A percentile compares a stretch with the other conserved stretches of the same genome.
Evolutionary conservation across 2,888 invertebrate genomes (phyloP).

Genomic region (Theodoxus fluviatilis): DNA sequence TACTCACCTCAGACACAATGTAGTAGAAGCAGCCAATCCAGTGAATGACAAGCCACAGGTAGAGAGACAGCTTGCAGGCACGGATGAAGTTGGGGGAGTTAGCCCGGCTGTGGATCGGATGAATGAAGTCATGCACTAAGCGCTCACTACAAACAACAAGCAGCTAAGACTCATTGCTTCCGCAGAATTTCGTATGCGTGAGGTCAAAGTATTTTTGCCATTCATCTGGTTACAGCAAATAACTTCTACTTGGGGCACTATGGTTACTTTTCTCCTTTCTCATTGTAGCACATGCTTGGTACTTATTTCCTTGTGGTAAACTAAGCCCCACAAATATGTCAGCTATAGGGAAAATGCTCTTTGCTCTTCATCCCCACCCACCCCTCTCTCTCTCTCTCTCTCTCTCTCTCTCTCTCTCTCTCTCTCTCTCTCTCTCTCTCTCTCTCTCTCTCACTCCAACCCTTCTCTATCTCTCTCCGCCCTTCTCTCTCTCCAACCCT

Average conservation of each 20-base stretch:
- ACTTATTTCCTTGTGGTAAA: not conserved
- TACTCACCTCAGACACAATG: conserved; percentile 53
- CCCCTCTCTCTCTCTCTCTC: conserved; percentile 7
- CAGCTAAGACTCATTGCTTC: not conserved
- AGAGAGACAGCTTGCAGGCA: conserved; percentile 55
- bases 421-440: conserved; percentile 1
- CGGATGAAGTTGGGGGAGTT: conserved; percentile 57
- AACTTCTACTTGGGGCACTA: not conserved
- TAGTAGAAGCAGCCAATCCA: conserved; percentile 62
- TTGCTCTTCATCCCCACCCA: not conserved
- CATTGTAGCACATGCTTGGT: conserved; percentile 14
- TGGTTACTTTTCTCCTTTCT: conserved; percentile 48
- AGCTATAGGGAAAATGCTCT: not conserved
- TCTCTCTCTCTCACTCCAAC: conserved; percentile 20
- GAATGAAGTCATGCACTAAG: not conserved
- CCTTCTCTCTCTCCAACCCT: not conserved
- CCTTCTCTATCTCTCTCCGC: not conserved
- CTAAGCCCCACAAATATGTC: too few species aligned
- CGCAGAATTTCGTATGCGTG: too few species aligned
- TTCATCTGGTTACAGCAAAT: too few species aligned
- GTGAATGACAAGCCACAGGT: conserved; percentile 58
- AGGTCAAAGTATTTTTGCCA: too few species aligned
- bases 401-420: conserved; percentile 6
- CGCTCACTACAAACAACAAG: not conserved
- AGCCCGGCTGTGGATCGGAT: conserved; percentile 47